Evolutionary conservation across 2,113 vertebrate species (phyloP).

Genomic region (Oceanodroma tethys): DNA sequence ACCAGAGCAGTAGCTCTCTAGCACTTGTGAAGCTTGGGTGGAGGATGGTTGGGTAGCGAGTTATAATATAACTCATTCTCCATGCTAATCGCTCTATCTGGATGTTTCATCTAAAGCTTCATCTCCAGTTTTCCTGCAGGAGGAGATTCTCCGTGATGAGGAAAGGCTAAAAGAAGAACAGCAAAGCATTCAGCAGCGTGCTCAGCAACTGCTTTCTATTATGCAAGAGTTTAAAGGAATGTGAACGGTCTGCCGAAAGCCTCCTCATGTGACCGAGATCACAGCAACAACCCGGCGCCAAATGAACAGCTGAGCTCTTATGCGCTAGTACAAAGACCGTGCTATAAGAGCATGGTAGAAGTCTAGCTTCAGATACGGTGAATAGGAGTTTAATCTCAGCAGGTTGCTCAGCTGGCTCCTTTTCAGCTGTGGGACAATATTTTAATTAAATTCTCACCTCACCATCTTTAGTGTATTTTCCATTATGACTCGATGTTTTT

Average conservation of each 20-base stretch:
- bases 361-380: accelerated
- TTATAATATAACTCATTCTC: background rate
- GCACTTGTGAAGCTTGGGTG: background rate
- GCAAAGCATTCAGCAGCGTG: slow-evolving; percentile 73
- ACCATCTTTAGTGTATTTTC: background rate
- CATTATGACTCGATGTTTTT: background rate
- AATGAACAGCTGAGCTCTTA: background rate
- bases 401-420: background rate
- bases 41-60: background rate
- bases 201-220: slow-evolving; percentile 80
- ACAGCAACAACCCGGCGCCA: background rate
- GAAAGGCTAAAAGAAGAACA: slow-evolving; percentile 74
- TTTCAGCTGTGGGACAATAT: background rate
- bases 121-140: slow-evolving; percentile 36
- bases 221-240: slow-evolving; percentile 87
- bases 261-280: slow-evolving; percentile 26
- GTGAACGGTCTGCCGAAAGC: slow-evolving; percentile 54
- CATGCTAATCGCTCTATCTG: background rate
- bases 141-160: slow-evolving; percentile 72
- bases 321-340: background rate
- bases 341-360: background rate
- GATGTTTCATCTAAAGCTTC: background rate
- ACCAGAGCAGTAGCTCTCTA: background rate
- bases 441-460: slow-evolving; percentile 1
- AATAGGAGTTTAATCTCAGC: background rate